Evolutionary conservation across 2,797 vertebrate genomes (phyloP).

Genomic region (Muraenolepis orangiensis): DNA sequence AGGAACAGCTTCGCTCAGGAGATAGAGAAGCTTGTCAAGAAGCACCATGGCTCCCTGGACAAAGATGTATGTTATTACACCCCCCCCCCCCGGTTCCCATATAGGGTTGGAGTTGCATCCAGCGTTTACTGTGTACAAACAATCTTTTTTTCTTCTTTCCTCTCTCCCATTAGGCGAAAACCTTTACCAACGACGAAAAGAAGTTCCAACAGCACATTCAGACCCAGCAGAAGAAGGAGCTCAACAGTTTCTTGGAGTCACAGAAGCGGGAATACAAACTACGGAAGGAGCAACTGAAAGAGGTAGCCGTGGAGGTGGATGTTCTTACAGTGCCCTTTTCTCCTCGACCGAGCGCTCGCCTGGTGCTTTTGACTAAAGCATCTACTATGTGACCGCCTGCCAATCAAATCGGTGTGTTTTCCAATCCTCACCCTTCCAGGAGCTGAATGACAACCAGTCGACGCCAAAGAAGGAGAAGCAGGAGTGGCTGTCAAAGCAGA

Average conservation of each 20-base stretch:
- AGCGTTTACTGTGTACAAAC: background rate
- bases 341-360: no score
- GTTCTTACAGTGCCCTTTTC: no score
- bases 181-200: conserved; percentile 94
- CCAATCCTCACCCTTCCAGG: conserved; percentile 67
- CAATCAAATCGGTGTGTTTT: background rate
- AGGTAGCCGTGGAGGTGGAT: conserved; percentile 67
- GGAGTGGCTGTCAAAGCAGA: conserved; percentile 98
- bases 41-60: conserved; percentile 94
- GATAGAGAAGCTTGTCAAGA: conserved; percentile 98
- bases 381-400: no score
- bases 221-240: conserved; percentile 96
- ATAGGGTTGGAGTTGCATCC: no score
- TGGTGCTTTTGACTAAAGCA: no score
- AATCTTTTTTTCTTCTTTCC: background rate
- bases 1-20: conserved; percentile 94
- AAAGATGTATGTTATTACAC: conserved; percentile 85
- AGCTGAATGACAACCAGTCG: conserved; percentile 97
- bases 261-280: conserved; percentile 98
- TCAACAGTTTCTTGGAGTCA: conserved; percentile 93
- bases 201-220: conserved; percentile 99
- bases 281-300: conserved; percentile 97
- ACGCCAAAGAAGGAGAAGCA: conserved; percentile 99
- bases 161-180: conserved; percentile 79
- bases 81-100: background rate